These are phyloP conservation scores for Seira musarum DNA, from an alignment of 2,888 invertebrate genomes.

Conservation along the genomic window DNA sequence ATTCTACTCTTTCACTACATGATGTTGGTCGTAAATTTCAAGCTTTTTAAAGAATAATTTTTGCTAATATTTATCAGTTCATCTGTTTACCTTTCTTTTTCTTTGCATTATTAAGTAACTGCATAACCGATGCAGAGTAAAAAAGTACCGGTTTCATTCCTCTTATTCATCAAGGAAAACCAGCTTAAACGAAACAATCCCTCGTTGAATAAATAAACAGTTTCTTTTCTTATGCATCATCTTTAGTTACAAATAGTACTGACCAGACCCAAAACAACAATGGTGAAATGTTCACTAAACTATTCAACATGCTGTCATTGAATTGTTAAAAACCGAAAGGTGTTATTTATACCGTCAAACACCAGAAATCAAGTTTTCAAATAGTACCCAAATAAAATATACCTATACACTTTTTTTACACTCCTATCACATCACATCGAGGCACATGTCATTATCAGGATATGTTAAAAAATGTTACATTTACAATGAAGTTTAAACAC, in stretches of 20 bases:
- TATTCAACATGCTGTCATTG: constrained; percentile 34
- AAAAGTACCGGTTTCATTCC: constrained; percentile 54
- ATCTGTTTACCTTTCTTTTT: constrained; percentile 46
- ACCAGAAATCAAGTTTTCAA: too few relatives aligned
- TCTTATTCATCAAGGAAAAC: constrained; percentile 11
- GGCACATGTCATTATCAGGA: constrained; percentile 51
- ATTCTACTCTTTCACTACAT: constrained; percentile 42
- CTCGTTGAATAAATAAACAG: neutral
- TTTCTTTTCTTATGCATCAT: constrained; percentile 33
- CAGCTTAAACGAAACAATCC: neutral
- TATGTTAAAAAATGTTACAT: constrained; percentile 3
- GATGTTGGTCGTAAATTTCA: constrained; percentile 29
- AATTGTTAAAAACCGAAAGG: constrained; percentile 36
- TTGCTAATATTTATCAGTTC: neutral
- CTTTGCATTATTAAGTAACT: constrained; percentile 1
- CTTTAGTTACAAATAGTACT: constrained; percentile 19
- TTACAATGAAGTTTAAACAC: neutral
- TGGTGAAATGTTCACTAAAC: constrained; percentile 23
- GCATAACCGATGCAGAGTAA: neutral
- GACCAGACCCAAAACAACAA: constrained; percentile 41
- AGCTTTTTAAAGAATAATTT: constrained; percentile 23
- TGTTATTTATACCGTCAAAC: constrained; percentile 10
- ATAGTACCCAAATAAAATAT: too few relatives aligned
- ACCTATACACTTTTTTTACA: too few relatives aligned
- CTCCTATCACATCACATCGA: constrained; percentile 14